Evolutionary conservation across 2,888 invertebrate genomes (phyloP).

Genomic region (Polydrusus cervinus): DNA sequence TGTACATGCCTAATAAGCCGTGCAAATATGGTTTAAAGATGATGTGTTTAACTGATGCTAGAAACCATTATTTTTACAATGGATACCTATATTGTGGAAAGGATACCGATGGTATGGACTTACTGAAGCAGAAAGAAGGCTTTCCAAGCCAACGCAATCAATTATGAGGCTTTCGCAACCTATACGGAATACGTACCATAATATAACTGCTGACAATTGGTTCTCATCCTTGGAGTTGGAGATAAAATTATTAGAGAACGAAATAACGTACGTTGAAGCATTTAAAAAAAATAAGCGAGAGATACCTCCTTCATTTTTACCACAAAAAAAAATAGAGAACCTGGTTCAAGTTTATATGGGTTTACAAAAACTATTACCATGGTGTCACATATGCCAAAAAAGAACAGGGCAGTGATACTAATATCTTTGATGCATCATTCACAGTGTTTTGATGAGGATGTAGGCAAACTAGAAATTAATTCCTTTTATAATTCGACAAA

Average conservation of each 20-base stretch:
- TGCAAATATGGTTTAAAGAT: slow-evolving; percentile 9
- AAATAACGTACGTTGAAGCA: slow-evolving; percentile 6
- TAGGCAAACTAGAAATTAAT: slow-evolving; percentile 7
- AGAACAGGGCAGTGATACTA: slow-evolving; percentile 5
- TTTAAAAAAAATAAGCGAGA: slow-evolving; percentile 5
- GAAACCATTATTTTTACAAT: slow-evolving; percentile 5
- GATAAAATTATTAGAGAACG: neutral
- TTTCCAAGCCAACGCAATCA: slow-evolving; percentile 4
- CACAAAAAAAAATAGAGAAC: slow-evolving; percentile 3
- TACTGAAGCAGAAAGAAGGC: neutral
- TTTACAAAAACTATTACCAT: slow-evolving; percentile 5
- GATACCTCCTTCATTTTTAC: neutral
- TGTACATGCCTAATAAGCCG: slow-evolving; percentile 7
- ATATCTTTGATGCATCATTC: slow-evolving; percentile 5
- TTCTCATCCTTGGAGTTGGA: neutral
- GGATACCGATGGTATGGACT: neutral
- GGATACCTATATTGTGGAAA: slow-evolving; percentile 9
- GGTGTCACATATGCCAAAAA: neutral
- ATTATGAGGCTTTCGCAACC: slow-evolving; percentile 5
- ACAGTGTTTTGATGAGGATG: neutral
- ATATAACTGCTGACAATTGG: slow-evolving; percentile 3
- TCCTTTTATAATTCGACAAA: neutral
- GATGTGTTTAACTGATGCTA: slow-evolving; percentile 4
- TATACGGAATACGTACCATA: slow-evolving; percentile 1
- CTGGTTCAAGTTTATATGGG: slow-evolving; percentile 9